Evolutionary conservation across 2,888 invertebrate species (phyloP), one percentile per base, ranked within the genome.

Genomic region (Apodemia duryi): DNA sequence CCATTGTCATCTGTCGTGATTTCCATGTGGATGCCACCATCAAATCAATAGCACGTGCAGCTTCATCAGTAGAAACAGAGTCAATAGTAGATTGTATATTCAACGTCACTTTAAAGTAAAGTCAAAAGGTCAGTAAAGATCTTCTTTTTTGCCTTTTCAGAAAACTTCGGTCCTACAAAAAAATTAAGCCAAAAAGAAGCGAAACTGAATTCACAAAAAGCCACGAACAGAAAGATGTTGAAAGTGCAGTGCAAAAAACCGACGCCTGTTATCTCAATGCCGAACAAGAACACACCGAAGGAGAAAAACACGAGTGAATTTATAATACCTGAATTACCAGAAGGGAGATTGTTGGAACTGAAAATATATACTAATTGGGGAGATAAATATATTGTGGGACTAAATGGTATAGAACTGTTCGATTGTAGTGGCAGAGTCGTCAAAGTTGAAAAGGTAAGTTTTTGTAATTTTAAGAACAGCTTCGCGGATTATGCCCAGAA

Each of bases 381-480:
- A 9, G 97, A 97, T 79, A 94, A 94, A 72, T 94, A 95, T 82
- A 94, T 95, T 73, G 95, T 97, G 13, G 97, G 96, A 0, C 82
- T 97, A 65, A 96, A 96, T 77, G 96, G 96, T 2, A 93, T 97
- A 64, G 96, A 97, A 81, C 84, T 96, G 69, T 97, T 96, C 78
- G 94, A 94, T 69, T 84, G 87, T 21, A 86, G 88, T 63, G 96
- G 96, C 10, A 88, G 93, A 69, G 84, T 90, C 46, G 93, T 94
- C 1, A 76, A 81, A 63, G 88, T 95, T 66, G 89, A 93, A 77
- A 94, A 94, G 91, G 96, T 96, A 80, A 61, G 63, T 7, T 38
- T 63, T 29, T 10, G 10, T 9, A 13, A 29, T 7, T 51, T 13
- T 46, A 4, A 46, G 13, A 46, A 21, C n/a, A 21, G 6, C 13